Percentiles rank a stretch among this genome's conserved stretches.
Conservation (phyloP, 2,888 invertebrate species). For the Silvanus unidentatus region DNA sequence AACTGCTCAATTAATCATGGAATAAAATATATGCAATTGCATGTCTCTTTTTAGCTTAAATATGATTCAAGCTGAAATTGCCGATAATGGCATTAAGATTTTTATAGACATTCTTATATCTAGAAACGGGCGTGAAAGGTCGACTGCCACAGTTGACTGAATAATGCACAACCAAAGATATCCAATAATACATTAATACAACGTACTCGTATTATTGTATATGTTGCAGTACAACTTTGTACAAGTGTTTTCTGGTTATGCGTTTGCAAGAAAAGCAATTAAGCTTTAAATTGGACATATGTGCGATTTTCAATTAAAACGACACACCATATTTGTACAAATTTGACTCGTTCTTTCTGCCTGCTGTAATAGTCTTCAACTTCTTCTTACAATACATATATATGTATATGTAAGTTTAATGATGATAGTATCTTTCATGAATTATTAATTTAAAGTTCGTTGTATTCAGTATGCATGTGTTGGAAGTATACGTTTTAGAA, state of each 20-base stretch:
- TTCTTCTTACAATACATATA: too few relatives aligned
- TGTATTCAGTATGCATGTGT: neutral
- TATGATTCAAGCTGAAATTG: neutral
- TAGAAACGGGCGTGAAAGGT: slow-evolving; percentile 6
- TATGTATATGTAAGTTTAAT: slow-evolving; percentile 1
- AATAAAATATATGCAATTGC: neutral
- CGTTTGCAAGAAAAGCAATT: too few relatives aligned
- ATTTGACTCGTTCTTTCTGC: too few relatives aligned
- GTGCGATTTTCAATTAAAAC: too few relatives aligned
- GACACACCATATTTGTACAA: too few relatives aligned
- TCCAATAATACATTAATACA: neutral
- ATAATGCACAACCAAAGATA: neutral
- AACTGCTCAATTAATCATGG: neutral
- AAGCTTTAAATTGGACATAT: too few relatives aligned
- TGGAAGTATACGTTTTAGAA: neutral
- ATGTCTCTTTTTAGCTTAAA: neutral
- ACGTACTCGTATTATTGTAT: too few relatives aligned
- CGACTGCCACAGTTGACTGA: neutral
- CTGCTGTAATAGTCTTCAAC: too few relatives aligned
- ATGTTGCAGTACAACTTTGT: too few relatives aligned
- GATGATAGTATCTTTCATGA: slow-evolving; percentile 3
- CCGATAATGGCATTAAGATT: slow-evolving; percentile 1
- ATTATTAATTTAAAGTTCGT: slow-evolving; percentile 1
- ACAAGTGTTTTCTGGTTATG: too few relatives aligned
- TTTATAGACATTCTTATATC: slow-evolving; percentile 5